phyloP scores from a whole-genome alignment of 2,888 invertebrate genomes.

The Desoria tigrina region DNA sequence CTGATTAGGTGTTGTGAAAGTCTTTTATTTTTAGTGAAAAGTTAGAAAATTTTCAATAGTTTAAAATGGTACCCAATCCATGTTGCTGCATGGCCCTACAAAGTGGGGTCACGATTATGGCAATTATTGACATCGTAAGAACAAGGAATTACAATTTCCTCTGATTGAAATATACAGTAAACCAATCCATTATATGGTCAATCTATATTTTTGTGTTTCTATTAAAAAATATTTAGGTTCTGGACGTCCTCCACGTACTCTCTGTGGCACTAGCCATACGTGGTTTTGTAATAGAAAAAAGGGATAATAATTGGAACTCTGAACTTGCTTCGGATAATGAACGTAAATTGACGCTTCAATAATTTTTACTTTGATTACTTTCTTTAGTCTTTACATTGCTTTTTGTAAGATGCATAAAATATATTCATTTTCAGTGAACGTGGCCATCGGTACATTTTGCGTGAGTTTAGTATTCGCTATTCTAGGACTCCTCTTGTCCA shows the following conservation, averaged over 20 bases:
- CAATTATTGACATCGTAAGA: constrained; percentile 29
- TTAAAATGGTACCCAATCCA: constrained; percentile 7
- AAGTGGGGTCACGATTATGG: constrained; percentile 21
- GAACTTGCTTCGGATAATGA: not conserved
- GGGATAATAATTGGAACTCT: constrained; percentile 3
- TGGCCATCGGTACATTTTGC: constrained; percentile 1
- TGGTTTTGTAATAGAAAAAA: not conserved
- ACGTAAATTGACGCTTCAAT: no score
- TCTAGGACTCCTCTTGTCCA: constrained; percentile 22
- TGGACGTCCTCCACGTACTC: constrained; percentile 21
- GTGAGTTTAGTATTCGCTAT: constrained; percentile 16
- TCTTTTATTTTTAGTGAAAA: no score
- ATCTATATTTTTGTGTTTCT: no score
- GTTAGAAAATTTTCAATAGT: no score
- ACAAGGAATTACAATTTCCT: not conserved
- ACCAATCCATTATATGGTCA: no score
- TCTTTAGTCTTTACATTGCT: no score
- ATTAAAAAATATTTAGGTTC: no score
- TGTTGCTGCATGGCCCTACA: constrained; percentile 29
- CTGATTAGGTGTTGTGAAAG: no score
- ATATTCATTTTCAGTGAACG: constrained; percentile 16
- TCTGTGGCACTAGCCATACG: constrained; percentile 17
- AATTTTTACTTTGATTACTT: no score
- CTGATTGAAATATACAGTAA: not conserved
- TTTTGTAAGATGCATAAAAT: no score